These are phyloP conservation scores for Myanophis thanlyinensis DNA, from an alignment of 2,113 vertebrate species.

Conservation along the genomic window DNA sequence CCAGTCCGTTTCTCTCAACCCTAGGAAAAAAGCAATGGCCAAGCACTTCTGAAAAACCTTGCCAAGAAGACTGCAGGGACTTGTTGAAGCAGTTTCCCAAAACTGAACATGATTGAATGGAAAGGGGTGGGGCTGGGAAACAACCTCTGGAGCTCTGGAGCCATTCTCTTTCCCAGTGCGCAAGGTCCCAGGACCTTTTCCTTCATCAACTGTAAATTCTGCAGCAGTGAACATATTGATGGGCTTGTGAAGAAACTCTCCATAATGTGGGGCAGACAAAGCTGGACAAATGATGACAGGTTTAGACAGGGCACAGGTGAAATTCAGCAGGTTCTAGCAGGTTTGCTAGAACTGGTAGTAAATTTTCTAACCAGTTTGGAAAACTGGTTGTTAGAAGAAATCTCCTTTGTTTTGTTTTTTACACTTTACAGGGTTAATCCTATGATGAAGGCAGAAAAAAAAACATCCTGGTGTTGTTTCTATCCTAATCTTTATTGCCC, in stretches of 20 bases:
- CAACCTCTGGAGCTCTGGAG: not conserved
- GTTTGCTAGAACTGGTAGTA: no score
- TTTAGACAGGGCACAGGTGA: no score
- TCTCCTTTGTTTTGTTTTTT: no score
- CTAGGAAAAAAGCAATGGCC: not conserved
- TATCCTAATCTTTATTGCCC: no score
- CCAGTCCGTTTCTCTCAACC: not conserved
- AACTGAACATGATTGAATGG: not conserved
- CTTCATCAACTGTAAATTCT: not conserved
- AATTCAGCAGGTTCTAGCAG: no score
- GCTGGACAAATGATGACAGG: not conserved
- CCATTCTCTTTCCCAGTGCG: not conserved
- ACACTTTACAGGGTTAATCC: no score
- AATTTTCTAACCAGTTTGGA: no score
- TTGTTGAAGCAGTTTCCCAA: not conserved
- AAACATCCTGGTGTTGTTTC: no score
- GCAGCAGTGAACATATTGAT: not conserved
- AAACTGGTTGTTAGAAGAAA: no score
- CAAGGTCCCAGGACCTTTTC: not conserved
- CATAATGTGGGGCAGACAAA: not conserved
- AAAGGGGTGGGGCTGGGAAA: no score
- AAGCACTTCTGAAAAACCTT: not conserved
- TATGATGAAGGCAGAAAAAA: no score
- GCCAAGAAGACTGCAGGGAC: not conserved
- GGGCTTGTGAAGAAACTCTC: not conserved